Conservation (phyloP, 2,888 invertebrate species). For the Byasa hedistus region DNA sequence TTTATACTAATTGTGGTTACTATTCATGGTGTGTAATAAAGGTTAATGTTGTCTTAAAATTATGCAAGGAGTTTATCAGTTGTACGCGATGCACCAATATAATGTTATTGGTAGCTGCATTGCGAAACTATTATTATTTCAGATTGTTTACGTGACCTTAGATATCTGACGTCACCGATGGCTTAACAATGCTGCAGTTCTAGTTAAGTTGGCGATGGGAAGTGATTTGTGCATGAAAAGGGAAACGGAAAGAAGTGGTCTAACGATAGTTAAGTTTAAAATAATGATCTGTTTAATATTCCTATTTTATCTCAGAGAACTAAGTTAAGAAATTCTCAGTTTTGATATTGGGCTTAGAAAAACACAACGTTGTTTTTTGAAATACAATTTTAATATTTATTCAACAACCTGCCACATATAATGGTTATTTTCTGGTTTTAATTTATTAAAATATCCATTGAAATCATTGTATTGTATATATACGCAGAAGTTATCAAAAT, state of each 20-base stretch:
- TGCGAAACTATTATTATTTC: slow-evolving; percentile 15
- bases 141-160: slow-evolving; percentile 15
- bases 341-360: not conserved
- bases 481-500: too few species aligned
- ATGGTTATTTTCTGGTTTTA: too few species aligned
- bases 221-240: slow-evolving; percentile 3
- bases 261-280: not conserved
- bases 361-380: too few species aligned
- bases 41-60: slow-evolving; percentile 8
- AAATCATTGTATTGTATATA: too few species aligned
- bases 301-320: not conserved
- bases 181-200: not conserved
- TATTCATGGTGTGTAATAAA: not conserved
- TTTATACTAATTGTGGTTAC: not conserved
- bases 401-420: too few species aligned
- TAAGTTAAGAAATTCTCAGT: not conserved
- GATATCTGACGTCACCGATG: slow-evolving; percentile 1
- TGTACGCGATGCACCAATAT: not conserved
- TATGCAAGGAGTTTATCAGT: slow-evolving; percentile 14
- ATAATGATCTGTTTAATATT: not conserved
- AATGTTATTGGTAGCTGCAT: slow-evolving; percentile 10
- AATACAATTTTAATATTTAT: too few species aligned
- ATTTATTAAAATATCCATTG: too few species aligned
- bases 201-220: not conserved
- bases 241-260: not conserved